Evolutionary conservation across 2,797 vertebrate genomes (phyloP).

Genomic region (Tenualosa thibaudeaui): DNA sequence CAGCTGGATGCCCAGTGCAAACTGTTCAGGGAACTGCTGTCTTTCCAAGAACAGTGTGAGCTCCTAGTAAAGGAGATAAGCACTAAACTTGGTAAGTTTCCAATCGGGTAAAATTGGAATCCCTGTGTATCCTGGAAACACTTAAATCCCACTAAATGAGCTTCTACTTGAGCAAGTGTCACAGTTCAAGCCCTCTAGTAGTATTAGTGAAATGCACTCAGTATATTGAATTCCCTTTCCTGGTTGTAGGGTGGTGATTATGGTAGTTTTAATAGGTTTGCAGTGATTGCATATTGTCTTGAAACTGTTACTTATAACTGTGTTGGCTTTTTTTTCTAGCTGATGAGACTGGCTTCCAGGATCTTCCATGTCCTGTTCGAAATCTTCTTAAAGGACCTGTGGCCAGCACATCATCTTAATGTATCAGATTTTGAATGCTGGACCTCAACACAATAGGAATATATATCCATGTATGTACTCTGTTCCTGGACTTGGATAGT

Average conservation of each 20-base stretch:
- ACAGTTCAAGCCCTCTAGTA: neutral
- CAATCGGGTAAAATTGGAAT: neutral
- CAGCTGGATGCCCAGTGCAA: slow-evolving; percentile 76
- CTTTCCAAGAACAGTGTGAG: slow-evolving; percentile 69
- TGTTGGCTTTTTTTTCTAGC: slow-evolving; percentile 55
- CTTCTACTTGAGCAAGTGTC: neutral
- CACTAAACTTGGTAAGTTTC: slow-evolving; percentile 66
- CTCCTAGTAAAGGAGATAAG: slow-evolving; percentile 74
- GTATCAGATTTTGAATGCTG: neutral
- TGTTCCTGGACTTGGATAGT: neutral
- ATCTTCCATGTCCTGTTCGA: slow-evolving; percentile 65
- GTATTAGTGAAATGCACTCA: neutral
- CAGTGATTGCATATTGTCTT: neutral
- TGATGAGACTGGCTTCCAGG: slow-evolving; percentile 66
- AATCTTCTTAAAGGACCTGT: slow-evolving; percentile 60
- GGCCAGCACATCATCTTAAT: slow-evolving; percentile 55
- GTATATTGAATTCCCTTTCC: neutral
- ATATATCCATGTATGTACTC: neutral
- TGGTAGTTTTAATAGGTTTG: neutral
- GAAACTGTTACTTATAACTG: too few species aligned
- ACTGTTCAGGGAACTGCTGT: slow-evolving; percentile 66
- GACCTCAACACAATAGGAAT: neutral
- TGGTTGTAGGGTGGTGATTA: neutral
- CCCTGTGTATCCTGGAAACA: neutral
- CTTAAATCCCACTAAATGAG: neutral